Percentiles rank a stretch among this genome's conserved stretches.
Conservation (phyloP, 2,113 vertebrate genomes). For the Rhinogobius similis region DNA sequence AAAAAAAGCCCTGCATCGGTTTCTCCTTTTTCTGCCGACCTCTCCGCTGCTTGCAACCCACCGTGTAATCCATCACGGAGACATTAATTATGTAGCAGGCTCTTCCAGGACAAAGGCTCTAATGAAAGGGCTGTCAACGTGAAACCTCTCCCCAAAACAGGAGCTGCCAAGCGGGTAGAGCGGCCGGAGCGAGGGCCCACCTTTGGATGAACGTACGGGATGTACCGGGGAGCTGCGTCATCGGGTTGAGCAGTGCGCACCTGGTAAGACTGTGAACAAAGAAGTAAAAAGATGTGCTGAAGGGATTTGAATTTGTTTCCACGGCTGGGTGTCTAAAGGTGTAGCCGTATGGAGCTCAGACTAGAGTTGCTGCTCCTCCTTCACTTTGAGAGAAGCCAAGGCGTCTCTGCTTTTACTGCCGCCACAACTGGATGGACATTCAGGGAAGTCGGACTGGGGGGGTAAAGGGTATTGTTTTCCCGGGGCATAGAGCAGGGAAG, state of each 20-base stretch:
- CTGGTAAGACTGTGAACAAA: constrained; percentile 22
- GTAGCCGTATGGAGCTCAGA: too few species aligned
- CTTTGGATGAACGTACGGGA: constrained; percentile 18
- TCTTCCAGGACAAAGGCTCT: constrained; percentile 76
- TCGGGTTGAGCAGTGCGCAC: constrained; percentile 29
- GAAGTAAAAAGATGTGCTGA: constrained; percentile 8
- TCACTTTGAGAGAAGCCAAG: too few species aligned
- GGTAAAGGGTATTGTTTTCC: too few species aligned
- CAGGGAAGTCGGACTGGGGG: too few species aligned
- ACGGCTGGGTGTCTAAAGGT: too few species aligned
- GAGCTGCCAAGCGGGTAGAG: constrained; percentile 45
- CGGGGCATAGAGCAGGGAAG: too few species aligned
- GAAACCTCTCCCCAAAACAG: constrained; percentile 46
- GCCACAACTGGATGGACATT: too few species aligned
- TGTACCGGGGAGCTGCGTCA: constrained; percentile 12
- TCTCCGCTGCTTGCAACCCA: constrained; percentile 64
- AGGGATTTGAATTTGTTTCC: background rate
- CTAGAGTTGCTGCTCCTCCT: too few species aligned
- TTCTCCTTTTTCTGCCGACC: constrained; percentile 57
- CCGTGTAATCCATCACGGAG: constrained; percentile 74
- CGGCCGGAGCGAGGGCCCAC: constrained; percentile 31
- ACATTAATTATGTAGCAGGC: constrained; percentile 78
- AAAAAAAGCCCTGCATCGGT: constrained; percentile 58
- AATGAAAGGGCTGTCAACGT: constrained; percentile 74
- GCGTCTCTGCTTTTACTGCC: too few species aligned